Evolutionary conservation across 2,797 vertebrate genomes (phyloP), one percentile per base, ranked within the genome.

Genomic region (Lepus oiostolus): DNA sequence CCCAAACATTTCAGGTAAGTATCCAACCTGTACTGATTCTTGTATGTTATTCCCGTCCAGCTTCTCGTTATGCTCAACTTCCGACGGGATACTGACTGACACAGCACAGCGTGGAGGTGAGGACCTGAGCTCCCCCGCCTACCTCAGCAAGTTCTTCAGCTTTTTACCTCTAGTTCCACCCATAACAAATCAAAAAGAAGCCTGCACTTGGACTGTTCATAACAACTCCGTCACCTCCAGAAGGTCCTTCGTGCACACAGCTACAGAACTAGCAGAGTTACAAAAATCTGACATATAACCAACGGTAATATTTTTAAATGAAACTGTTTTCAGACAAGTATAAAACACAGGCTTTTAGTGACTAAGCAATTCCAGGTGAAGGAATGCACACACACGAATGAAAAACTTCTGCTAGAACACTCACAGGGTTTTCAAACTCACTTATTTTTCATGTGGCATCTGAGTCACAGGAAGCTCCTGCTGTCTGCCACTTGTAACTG

Each of bases 281-380:
- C 7, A 54, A 82, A 93, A 89, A 82, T 86, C 22, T 93, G 35
- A 96, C 26, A 85, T 35, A 91, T 42, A 96, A 85, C 16, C 58
- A 91, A 74, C 8, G 63, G 81, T 19, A 85, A 7, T 70, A 35
- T 80, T 96, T 89, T 91, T 22, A 86, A 62, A 22, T 87, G 30
- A 77, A 91, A 80, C 11, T 75, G 26, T 90, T 82, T 19, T 87
- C 5, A 24, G 30, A 58, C 16, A 83, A 90, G n/a, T 75, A 88
- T 22, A 80, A 91, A 90, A 82, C 22, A 74, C 47, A 65, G 4
- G 4, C 17, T 95, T 91, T 83, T 32, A 88, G 72, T 90, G 47
- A 81, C 50, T 71, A 92, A 90, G 52, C 26, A 68, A 86, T 91
- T 79, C 58, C 42, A 17, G 79, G 81, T 81, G 42, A 95, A 85